These are phyloP conservation scores for Zosterops lateralis DNA, from an alignment of 2,113 vertebrate species.

Conservation along the genomic window DNA sequence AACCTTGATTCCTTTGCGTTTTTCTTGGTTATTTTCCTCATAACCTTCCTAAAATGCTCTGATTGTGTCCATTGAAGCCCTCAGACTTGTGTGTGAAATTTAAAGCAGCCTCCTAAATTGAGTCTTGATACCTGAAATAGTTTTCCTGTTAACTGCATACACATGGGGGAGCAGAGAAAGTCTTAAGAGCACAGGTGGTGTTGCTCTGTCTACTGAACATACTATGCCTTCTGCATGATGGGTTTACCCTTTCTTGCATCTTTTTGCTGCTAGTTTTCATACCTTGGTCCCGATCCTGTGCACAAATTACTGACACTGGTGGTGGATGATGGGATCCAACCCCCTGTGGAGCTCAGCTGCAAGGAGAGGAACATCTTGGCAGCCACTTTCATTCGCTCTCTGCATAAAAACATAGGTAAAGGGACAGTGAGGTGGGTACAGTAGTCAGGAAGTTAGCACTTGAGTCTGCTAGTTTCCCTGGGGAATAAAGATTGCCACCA, in stretches of 20 bases:
- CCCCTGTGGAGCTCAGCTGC: conserved; percentile 96
- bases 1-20: neutral
- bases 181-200: neutral
- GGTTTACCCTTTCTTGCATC: conserved; percentile 55
- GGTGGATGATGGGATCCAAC: conserved; percentile 97
- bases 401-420: conserved; percentile 98
- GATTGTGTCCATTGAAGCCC: neutral
- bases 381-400: conserved; percentile 95
- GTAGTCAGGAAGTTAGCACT: conserved; percentile 5
- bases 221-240: conserved; percentile 36
- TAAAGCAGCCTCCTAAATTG: neutral
- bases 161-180: neutral
- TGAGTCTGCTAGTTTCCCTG: neutral
- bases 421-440: neutral
- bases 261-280: conserved; percentile 85
- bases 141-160: neutral
- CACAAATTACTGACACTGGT: conserved; percentile 93
- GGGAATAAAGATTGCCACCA: neutral
- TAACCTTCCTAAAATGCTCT: neutral
- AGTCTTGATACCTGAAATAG: neutral
- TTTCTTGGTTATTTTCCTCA: neutral
- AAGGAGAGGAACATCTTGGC: conserved; percentile 98
- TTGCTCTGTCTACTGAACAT: conserved; percentile 9
- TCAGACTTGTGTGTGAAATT: neutral
- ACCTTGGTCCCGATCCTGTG: conserved; percentile 91